Evolutionary conservation across 1,140 invertebrate genomes (phyloP).

Genomic region (Cotesia glomerata): DNA sequence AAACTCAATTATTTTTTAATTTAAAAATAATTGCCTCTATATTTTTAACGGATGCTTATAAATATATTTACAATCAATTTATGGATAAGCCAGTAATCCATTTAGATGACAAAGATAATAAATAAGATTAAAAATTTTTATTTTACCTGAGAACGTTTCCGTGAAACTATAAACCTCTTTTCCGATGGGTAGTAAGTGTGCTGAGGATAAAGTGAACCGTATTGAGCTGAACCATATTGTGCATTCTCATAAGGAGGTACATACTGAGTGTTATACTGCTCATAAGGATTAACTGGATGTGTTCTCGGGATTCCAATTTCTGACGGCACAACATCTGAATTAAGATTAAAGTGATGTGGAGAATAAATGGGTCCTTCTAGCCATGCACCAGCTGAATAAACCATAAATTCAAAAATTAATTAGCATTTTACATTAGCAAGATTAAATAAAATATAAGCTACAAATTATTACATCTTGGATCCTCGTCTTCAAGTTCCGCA

Average conservation of each 20-base stretch:
- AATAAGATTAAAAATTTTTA: background rate
- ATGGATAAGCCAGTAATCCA: too few species aligned
- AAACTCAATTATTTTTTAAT: too few species aligned
- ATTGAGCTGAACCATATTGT: constrained; percentile 45
- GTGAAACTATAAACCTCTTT: constrained; percentile 51
- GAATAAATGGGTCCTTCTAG: constrained; percentile 43
- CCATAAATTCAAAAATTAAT: background rate
- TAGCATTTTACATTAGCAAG: background rate
- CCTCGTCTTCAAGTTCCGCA: constrained; percentile 47
- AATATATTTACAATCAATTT: too few species aligned
- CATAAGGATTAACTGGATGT: constrained; percentile 48
- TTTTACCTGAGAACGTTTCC: constrained; percentile 49
- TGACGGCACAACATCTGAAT: constrained; percentile 39
- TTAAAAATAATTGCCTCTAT: too few species aligned
- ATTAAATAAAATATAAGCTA: background rate
- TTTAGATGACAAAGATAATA: background rate
- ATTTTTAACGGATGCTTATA: too few species aligned
- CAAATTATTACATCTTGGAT: constrained; percentile 40
- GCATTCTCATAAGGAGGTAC: constrained; percentile 46
- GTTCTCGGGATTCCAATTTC: constrained; percentile 50
- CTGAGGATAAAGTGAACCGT: constrained; percentile 43
- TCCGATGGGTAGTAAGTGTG: constrained; percentile 47
- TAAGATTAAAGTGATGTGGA: constrained; percentile 35
- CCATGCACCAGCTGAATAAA: constrained; percentile 42
- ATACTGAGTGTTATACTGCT: constrained; percentile 45